A percentile compares a stretch with the other conserved stretches of the same genome.
phyloP scores from a whole-genome alignment of 2,797 vertebrate genomes.

The Amblyraja radiata region DNA sequence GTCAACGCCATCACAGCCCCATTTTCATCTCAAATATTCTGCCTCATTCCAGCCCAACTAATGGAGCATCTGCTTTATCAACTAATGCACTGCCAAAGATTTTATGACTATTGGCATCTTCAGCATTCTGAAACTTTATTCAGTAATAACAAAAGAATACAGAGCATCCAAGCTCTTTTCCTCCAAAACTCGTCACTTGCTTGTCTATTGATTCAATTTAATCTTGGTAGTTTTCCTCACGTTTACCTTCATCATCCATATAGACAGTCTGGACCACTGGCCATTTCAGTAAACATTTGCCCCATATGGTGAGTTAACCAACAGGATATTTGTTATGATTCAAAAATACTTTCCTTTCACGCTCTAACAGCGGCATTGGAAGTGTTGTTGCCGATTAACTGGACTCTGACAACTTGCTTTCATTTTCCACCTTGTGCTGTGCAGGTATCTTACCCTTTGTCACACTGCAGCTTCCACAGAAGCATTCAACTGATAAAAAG shows the following conservation, averaged over 20 bases:
- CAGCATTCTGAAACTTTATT: not conserved
- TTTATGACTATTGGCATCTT: not conserved
- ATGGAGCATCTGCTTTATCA: not conserved
- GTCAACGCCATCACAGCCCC: not conserved
- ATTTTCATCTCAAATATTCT: not conserved
- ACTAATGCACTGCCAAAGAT: not conserved
- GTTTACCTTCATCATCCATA: not conserved
- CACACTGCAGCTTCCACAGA: not conserved
- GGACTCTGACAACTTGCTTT: no score
- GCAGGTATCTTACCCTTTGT: no score
- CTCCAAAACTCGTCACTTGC: not conserved
- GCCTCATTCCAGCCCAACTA: not conserved
- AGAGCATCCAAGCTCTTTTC: not conserved
- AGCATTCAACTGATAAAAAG: not conserved
- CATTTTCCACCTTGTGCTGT: no score
- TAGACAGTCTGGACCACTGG: not conserved
- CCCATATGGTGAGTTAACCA: not conserved
- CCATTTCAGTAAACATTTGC: not conserved
- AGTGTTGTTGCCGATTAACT: not conserved
- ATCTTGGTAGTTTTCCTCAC: not conserved
- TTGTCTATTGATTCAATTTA: not conserved
- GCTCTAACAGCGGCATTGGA: not conserved
- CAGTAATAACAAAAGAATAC: not conserved
- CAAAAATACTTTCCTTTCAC: not conserved
- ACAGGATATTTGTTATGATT: not conserved